Evolutionary conservation across 2,113 vertebrate species (phyloP), one percentile per base, ranked within the genome.

Genomic region (Datnioides undecimradiatus): DNA sequence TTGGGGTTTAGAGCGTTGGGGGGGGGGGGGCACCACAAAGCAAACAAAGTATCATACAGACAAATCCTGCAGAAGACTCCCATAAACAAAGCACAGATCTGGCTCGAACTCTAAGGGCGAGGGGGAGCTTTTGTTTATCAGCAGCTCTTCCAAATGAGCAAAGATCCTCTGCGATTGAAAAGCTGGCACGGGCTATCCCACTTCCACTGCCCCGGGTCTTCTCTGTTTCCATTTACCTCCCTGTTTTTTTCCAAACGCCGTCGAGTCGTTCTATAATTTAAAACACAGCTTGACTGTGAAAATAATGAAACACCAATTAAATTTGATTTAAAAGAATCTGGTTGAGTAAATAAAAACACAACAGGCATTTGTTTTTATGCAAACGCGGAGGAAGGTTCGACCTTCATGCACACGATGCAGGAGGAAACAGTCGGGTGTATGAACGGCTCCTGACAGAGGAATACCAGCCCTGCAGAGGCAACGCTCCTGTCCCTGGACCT

Each of bases 21-120:
- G 49, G 40, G 33, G 60, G 33, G 66, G 64, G 67, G 40, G 51
- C 38, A 34, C 73, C 58, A 88, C 70, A 87, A 79, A 80, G 62
- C 82, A 90, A 87, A 87, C 85, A 81, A 74, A 73, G 74, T 67
- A 51, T 77, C 57, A 65, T 57, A 36, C 80, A 85, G 78, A 87
- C 82, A 79, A 91, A 91, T 87, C 88, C 90, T 79, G 55, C 82
- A 31, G 65, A 90, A 90, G 83, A 83, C 75, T 73, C 57, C 52
- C 77, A 67, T 57, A 90, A 90, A 92, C 90, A 91, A 84, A 88
- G 77, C 59, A 23, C 65, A 84, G 73, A 80, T 89, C 90, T 84
- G 70, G 79, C 69, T 7, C 59, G 59, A 79, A 80, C 73, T 40
- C 60, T 13, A 23, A 27, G 64, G 73, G 65, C 4, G 40, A n/a